phyloP scores from a whole-genome alignment of 92 coral and sea anemone species.

The Blastomussa wellsi region DNA sequence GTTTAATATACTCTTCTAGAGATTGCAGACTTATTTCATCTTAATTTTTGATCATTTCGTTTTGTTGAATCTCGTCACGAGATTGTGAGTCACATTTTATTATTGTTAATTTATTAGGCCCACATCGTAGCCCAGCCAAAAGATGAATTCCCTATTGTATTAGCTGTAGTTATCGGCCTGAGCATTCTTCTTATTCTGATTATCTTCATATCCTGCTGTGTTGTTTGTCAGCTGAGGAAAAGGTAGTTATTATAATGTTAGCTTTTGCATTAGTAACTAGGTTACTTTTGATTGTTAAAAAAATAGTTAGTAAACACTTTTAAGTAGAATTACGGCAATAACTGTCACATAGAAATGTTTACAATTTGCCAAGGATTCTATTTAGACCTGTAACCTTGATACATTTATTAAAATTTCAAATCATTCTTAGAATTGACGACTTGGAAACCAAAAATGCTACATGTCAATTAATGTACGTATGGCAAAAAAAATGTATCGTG shows the following conservation, averaged over 20 bases:
- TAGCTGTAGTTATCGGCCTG: conserved; percentile 79
- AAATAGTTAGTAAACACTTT: not conserved
- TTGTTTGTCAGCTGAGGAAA: conserved; percentile 75
- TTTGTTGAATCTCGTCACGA: not conserved
- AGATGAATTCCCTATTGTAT: conserved; percentile 54
- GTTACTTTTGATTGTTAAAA: not conserved
- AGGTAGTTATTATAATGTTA: conserved; percentile 50
- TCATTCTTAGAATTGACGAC: conserved; percentile 2
- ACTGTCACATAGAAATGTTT: not conserved
- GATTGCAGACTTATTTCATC: not conserved
- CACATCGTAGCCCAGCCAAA: conserved; percentile 48
- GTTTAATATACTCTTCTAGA: not conserved
- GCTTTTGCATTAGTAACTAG: not conserved
- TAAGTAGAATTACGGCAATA: not conserved
- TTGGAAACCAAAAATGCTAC: not conserved
- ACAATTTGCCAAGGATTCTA: not conserved
- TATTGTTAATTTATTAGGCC: conserved; percentile 52
- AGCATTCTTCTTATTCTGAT: conserved; percentile 66
- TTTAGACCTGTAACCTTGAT: not conserved
- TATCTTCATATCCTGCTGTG: conserved; percentile 81
- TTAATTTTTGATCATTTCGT: not conserved
- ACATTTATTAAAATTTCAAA: not conserved
- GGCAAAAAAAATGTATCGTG: not conserved
- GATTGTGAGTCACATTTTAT: not conserved
- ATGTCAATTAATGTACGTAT: not conserved